phyloP scores from a whole-genome alignment of 2,113 vertebrate genomes.

The Salvelinus sp. region DNA sequence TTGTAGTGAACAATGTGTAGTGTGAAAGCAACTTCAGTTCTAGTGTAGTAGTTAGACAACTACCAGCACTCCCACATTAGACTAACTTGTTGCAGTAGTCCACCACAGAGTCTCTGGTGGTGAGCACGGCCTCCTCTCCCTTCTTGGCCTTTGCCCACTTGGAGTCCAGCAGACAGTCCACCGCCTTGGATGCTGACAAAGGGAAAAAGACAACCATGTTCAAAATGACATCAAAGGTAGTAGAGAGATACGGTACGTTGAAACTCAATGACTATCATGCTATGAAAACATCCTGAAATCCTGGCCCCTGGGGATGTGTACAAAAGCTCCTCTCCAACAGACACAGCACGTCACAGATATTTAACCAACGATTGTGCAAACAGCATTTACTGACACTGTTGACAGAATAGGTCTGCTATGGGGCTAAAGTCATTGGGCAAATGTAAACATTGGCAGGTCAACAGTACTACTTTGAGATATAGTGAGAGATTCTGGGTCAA shows the following conservation, averaged over 20 bases:
- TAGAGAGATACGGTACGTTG: background rate
- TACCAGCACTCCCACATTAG: too few relatives aligned
- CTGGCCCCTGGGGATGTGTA: too few relatives aligned
- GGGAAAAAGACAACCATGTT: slow-evolving; percentile 1
- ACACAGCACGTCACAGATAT: too few relatives aligned
- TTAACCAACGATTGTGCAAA: slow-evolving; percentile 22
- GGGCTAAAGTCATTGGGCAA: background rate
- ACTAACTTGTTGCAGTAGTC: slow-evolving; percentile 96
- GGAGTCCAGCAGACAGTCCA: slow-evolving; percentile 95
- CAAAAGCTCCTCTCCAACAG: too few relatives aligned
- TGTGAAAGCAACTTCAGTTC: too few relatives aligned
- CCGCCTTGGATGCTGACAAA: slow-evolving; percentile 90
- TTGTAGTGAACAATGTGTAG: too few relatives aligned
- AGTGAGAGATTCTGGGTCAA: too few relatives aligned
- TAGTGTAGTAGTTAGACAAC: too few relatives aligned
- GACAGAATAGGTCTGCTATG: background rate
- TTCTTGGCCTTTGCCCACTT: slow-evolving; percentile 98
- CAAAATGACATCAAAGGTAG: background rate
- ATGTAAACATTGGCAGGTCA: too few relatives aligned
- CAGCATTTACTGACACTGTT: slow-evolving; percentile 25
- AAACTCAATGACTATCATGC: background rate
- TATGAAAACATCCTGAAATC: background rate
- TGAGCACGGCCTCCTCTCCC: slow-evolving; percentile 93
- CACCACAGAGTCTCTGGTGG: slow-evolving; percentile 90
- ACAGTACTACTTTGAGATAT: too few relatives aligned